These are phyloP conservation scores for Hypocryptadius cinnamomeus DNA, from an alignment of 2,113 vertebrate species.

Conservation along the genomic window DNA sequence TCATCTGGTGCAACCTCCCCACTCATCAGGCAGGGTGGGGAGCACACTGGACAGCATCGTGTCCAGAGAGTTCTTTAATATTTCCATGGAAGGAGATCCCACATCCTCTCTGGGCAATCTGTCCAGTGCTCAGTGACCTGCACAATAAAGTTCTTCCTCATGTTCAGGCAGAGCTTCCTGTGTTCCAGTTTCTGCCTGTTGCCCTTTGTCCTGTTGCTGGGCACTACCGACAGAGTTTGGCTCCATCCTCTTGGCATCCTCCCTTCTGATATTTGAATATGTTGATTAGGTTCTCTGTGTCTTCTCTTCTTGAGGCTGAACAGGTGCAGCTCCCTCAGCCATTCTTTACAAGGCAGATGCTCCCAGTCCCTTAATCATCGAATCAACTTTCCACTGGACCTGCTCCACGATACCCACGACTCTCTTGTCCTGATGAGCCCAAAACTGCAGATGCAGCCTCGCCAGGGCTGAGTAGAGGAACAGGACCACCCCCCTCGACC, in stretches of 20 bases:
- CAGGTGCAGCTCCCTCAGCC: not conserved
- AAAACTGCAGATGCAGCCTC: not conserved
- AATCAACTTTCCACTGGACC: not conserved
- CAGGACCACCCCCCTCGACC: not conserved
- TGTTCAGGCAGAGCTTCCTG: not conserved
- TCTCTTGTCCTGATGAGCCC: not conserved
- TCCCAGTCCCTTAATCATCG: not conserved
- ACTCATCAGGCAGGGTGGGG: not conserved
- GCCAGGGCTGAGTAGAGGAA: not conserved
- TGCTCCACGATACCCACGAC: not conserved
- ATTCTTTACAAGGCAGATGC: not conserved
- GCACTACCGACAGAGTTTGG: not conserved
- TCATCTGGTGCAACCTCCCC: not conserved
- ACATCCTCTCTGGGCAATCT: not conserved
- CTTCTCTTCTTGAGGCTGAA: not conserved
- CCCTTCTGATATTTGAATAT: not conserved
- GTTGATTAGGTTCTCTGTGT: not conserved
- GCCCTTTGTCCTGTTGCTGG: not conserved
- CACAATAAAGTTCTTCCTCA: not conserved
- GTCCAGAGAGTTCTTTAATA: not conserved
- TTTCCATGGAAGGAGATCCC: not conserved
- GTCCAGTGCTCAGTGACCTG: not conserved
- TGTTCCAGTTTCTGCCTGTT: not conserved
- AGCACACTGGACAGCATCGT: not conserved
- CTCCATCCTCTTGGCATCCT: not conserved